These are phyloP conservation scores for Proisotoma minuta DNA, from an alignment of 2,888 invertebrate genomes.

Conservation along the genomic window DNA sequence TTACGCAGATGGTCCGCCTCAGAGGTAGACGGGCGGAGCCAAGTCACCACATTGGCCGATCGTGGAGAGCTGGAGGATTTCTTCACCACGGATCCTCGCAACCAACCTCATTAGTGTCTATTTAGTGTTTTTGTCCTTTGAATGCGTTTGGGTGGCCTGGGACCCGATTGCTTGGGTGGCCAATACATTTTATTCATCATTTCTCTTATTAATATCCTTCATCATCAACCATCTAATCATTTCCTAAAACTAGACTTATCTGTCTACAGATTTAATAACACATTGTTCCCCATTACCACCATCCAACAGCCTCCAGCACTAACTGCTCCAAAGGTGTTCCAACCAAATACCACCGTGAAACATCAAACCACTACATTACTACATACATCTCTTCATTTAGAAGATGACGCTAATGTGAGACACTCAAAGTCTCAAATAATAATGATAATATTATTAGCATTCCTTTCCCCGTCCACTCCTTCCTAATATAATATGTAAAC, in stretches of 20 bases:
- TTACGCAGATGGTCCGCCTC: conserved; percentile 47
- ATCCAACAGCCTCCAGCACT: too few relatives aligned
- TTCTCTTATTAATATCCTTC: conserved; percentile 10
- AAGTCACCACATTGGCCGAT: conserved; percentile 42
- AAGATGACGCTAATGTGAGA: too few relatives aligned
- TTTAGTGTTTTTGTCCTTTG: conserved; percentile 47
- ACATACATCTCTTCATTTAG: too few relatives aligned
- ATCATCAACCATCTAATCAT: conserved; percentile 10
- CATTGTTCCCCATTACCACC: conserved; percentile 3
- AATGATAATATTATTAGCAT: too few relatives aligned
- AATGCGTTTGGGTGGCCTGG: conserved; percentile 46
- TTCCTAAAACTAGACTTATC: neutral
- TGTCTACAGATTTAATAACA: conserved; percentile 2
- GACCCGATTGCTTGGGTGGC: conserved; percentile 45
- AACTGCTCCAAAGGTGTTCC: too few relatives aligned
- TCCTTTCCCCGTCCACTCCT: too few relatives aligned
- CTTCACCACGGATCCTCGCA: conserved; percentile 1
- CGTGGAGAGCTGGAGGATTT: neutral
- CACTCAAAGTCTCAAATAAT: too few relatives aligned
- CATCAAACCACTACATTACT: too few relatives aligned
- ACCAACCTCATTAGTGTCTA: conserved; percentile 48
- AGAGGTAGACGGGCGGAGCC: conserved; percentile 45
- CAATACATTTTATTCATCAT: conserved; percentile 19
- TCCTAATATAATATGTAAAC: too few relatives aligned
- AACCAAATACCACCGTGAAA: too few relatives aligned